These are phyloP conservation scores for Pollenia labialis DNA, from an alignment of 2,888 invertebrate species.

Conservation along the genomic window DNA sequence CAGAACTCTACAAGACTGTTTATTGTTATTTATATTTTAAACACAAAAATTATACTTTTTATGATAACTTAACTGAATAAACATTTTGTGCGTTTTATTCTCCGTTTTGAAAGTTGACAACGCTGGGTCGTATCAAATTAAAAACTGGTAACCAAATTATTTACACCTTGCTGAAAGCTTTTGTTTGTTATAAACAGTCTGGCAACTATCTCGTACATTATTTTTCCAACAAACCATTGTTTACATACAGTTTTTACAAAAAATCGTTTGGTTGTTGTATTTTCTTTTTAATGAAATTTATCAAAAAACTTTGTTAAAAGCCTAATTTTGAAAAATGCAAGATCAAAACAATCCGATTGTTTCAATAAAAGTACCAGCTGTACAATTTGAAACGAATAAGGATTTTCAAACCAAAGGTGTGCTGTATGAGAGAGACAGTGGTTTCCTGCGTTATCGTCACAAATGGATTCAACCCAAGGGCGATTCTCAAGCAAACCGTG, in stretches of 20 bases:
- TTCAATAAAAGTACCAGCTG: slow-evolving; percentile 67
- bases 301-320: background rate
- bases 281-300: slow-evolving; percentile 10
- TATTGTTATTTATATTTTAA: no score
- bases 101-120: no score
- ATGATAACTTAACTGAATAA: no score
- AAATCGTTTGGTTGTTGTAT: background rate
- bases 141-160: background rate
- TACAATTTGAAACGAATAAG: slow-evolving; percentile 77
- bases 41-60: no score
- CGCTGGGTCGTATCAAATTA: no score
- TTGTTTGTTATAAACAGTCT: background rate
- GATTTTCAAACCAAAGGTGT: slow-evolving; percentile 76
- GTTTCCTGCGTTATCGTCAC: slow-evolving; percentile 76
- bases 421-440: slow-evolving; percentile 76
- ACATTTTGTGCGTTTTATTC: no score
- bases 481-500: slow-evolving; percentile 74
- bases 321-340: slow-evolving; percentile 54
- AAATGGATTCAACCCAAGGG: slow-evolving; percentile 74
- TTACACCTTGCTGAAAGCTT: background rate
- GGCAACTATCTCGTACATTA: background rate
- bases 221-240: slow-evolving; percentile 5
- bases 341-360: slow-evolving; percentile 63
- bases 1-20: no score
- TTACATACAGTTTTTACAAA: slow-evolving; percentile 34